Percentiles rank a stretch among this genome's conserved stretches.
These are phyloP conservation scores for Tenthredo livida DNA, from an alignment of 2,888 invertebrate genomes.

Conservation along the genomic window DNA sequence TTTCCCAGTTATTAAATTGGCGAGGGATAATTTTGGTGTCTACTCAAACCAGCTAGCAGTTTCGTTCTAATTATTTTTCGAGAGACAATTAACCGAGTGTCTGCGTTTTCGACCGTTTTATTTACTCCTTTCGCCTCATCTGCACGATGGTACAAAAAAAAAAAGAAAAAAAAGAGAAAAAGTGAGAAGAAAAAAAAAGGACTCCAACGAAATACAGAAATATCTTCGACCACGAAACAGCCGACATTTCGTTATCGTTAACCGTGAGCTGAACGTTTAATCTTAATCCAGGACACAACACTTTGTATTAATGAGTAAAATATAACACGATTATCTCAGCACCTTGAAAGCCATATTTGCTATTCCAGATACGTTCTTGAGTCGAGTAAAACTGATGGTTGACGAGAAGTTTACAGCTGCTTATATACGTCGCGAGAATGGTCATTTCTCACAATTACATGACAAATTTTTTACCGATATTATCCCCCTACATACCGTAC, in stretches of 20 bases:
- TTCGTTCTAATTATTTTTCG: conserved; percentile 47
- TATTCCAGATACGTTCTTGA: conserved; percentile 20
- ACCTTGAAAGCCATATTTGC: conserved; percentile 52
- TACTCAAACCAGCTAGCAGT: conserved; percentile 24
- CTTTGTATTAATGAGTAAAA: conserved; percentile 30
- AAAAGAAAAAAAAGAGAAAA: not conserved
- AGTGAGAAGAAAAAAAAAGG: not conserved
- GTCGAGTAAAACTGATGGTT: conserved; percentile 39
- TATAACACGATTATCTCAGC: not conserved
- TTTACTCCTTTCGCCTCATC: not conserved
- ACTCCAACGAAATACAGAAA: not conserved
- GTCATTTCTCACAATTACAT: conserved; percentile 58
- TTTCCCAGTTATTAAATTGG: conserved; percentile 16
- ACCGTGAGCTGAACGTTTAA: not conserved
- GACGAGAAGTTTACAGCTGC: conserved; percentile 54
- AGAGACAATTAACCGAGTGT: conserved; percentile 38
- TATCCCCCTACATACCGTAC: not conserved
- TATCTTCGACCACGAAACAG: not conserved
- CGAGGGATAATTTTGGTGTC: conserved; percentile 42
- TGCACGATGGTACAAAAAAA: not conserved
- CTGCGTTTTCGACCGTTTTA: not conserved
- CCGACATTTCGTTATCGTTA: conserved; percentile 18
- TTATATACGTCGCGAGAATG: conserved; percentile 60
- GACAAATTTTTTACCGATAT: conserved; percentile 56
- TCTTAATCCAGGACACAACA: conserved; percentile 29